Conservation (phyloP, 1,140 invertebrate species). For the Tetramorium alpestre region DNA sequence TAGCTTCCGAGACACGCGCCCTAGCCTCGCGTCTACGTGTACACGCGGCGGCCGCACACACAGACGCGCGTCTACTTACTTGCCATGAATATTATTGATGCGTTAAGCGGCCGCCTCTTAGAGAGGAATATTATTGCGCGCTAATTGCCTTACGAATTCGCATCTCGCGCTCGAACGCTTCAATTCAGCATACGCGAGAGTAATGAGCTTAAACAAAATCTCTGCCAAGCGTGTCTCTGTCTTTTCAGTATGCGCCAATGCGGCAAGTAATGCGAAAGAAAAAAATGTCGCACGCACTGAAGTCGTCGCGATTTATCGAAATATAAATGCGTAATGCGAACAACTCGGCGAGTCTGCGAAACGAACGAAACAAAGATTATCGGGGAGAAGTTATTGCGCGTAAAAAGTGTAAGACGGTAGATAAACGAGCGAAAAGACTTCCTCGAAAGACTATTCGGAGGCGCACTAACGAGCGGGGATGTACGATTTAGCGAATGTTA, state of each 20-base stretch:
- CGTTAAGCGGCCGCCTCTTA: conserved; percentile 63
- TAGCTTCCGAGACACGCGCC: conserved; percentile 32
- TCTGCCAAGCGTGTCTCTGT: neutral
- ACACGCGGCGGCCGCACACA: neutral
- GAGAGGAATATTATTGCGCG: conserved; percentile 69
- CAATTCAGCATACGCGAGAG: conserved; percentile 37
- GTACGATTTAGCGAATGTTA: conserved; percentile 63
- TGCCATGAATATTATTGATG: conserved; percentile 72
- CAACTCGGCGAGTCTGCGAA: neutral
- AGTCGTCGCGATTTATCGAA: neutral
- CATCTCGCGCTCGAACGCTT: conserved; percentile 57
- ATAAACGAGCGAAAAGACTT: conserved; percentile 48
- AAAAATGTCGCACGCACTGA: neutral
- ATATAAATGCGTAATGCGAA: neutral
- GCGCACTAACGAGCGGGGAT: conserved; percentile 55
- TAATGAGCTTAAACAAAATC: conserved; percentile 29
- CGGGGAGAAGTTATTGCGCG: conserved; percentile 41
- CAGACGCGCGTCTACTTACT: conserved; percentile 37
- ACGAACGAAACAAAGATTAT: neutral
- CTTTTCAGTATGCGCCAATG: neutral
- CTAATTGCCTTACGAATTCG: conserved; percentile 68
- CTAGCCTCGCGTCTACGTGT: neutral
- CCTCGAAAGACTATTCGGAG: conserved; percentile 31
- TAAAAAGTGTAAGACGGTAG: conserved; percentile 13
- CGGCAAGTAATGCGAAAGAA: neutral